phyloP scores from a whole-genome alignment of 2,113 vertebrate species.

The Delphinapterus leucas region DNA sequence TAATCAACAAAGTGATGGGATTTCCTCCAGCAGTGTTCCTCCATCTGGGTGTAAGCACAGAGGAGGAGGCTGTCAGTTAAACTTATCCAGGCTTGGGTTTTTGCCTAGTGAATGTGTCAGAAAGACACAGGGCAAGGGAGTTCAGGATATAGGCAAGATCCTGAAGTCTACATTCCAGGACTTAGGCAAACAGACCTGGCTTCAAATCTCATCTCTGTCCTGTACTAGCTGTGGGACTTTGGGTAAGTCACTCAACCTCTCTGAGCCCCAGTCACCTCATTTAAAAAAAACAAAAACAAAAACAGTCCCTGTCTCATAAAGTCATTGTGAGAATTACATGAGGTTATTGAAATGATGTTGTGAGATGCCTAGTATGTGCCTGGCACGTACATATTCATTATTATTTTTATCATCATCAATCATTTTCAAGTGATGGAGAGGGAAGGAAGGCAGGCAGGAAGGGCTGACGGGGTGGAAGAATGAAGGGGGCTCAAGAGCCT shows the following conservation, averaged over 20 bases:
- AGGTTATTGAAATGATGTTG: not conserved
- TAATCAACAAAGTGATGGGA: constrained; percentile 61
- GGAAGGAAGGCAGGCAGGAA: not conserved
- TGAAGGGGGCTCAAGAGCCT: constrained; percentile 2
- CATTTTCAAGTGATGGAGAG: constrained; percentile 2
- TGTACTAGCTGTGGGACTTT: constrained; percentile 11
- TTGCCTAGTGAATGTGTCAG: constrained; percentile 49
- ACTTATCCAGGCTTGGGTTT: constrained; percentile 52
- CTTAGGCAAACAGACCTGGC: not conserved
- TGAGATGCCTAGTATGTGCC: not conserved
- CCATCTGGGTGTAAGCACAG: constrained; percentile 45
- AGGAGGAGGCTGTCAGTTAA: constrained; percentile 60
- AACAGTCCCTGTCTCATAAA: constrained; percentile 22
- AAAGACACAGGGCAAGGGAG: constrained; percentile 27
- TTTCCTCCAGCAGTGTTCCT: constrained; percentile 61
- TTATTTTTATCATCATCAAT: not conserved
- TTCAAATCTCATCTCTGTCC: not conserved
- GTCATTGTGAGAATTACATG: not conserved
- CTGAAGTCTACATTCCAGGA: constrained; percentile 7
- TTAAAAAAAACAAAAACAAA: not conserved
- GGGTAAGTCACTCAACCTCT: constrained; percentile 33
- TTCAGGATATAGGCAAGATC: constrained; percentile 1
- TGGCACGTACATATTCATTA: not conserved
- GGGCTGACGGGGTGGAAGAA: not conserved
- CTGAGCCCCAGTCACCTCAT: constrained; percentile 25